Percentiles rank a stretch among this genome's conserved stretches.
phyloP scores from a whole-genome alignment of 2,113 vertebrate species.

The Pseudorectes ferrugineus region DNA sequence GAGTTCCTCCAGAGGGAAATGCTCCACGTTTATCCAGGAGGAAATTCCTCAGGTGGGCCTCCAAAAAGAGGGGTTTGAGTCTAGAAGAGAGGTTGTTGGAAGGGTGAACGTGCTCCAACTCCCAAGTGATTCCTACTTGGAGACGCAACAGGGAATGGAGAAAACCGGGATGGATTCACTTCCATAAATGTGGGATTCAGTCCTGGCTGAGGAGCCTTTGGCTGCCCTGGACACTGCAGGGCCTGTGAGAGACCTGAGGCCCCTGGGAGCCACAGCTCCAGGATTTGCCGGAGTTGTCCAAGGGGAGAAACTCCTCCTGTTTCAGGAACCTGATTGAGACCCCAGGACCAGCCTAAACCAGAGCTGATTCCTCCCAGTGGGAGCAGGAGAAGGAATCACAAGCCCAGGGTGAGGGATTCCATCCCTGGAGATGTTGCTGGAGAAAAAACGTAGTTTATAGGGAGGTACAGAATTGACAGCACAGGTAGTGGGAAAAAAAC shows the following conservation, averaged over 20 bases:
- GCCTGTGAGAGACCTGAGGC: not conserved
- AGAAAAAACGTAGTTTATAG: accelerated
- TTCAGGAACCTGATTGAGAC: not conserved
- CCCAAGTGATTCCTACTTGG: not conserved
- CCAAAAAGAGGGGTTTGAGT: not conserved
- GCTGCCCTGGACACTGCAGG: not conserved
- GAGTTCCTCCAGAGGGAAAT: not conserved
- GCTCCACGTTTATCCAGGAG: accelerated
- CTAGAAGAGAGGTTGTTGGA: not conserved
- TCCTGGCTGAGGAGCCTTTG: not conserved
- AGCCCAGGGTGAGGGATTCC: too few relatives aligned
- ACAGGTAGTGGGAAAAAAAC: accelerated
- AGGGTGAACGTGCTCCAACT: accelerated
- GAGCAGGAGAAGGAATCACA: not conserved
- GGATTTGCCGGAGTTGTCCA: not conserved
- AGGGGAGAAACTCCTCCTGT: not conserved
- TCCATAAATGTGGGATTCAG: not conserved
- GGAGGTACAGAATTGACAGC: not conserved
- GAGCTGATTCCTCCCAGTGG: not conserved
- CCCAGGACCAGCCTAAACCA: not conserved
- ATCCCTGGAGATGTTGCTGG: not conserved
- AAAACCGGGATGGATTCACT: not conserved
- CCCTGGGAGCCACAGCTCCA: not conserved
- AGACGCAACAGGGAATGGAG: not conserved
- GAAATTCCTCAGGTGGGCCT: not conserved